Conservation (phyloP, 2,888 invertebrate genomes). For the Philonicus albiceps region DNA sequence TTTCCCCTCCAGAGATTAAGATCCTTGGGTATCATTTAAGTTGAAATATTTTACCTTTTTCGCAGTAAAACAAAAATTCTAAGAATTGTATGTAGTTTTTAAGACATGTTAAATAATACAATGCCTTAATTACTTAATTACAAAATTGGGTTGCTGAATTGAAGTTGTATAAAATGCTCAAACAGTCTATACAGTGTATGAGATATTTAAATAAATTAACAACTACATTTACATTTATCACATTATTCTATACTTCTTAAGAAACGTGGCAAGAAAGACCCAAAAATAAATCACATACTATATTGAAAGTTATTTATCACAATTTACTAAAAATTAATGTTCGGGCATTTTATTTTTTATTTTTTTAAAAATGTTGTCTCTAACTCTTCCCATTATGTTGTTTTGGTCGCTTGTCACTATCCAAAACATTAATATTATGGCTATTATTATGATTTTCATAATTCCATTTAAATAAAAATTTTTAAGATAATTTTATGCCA, state of each 20-base stretch:
- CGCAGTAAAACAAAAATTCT: no score
- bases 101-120: no score
- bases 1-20: neutral
- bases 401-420: neutral
- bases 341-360: neutral
- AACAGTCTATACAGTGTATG: neutral
- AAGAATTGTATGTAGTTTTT: no score
- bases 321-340: neutral
- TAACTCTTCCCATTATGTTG: neutral
- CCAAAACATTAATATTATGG: neutral
- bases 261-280: neutral
- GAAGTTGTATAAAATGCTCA: no score
- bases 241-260: neutral
- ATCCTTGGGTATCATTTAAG: neutral
- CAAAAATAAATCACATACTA: neutral
- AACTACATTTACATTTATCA: neutral
- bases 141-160: no score
- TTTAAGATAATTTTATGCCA: neutral
- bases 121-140: no score
- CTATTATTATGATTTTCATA: neutral
- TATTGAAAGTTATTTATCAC: neutral
- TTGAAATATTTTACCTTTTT: neutral
- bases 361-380: neutral
- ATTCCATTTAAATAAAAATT: no score
- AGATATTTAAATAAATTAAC: neutral